Percentiles rank a stretch among this genome's conserved stretches.
Conservation (phyloP, 1,140 invertebrate genomes). For the Zaprionus ornatus region DNA sequence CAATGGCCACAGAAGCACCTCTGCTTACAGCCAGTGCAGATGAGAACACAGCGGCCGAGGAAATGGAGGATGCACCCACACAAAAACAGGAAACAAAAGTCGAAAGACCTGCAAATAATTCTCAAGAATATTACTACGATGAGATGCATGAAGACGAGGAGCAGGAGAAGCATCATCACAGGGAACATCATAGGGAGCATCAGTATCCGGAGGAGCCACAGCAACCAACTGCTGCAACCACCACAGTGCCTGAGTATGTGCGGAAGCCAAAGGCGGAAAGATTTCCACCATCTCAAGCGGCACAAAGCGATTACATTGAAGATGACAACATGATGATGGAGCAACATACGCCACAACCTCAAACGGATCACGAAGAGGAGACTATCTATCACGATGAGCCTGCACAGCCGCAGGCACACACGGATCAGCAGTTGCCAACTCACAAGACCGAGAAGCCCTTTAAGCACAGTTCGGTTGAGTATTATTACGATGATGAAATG, state of each 20-base stretch:
- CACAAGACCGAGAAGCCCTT: conserved; percentile 38
- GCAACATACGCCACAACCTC: conserved; percentile 26
- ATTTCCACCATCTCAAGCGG: conserved; percentile 34
- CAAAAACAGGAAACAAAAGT: conserved; percentile 44
- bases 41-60: conserved; percentile 50
- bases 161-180: background rate
- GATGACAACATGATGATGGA: conserved; percentile 37
- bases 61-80: conserved; percentile 54
- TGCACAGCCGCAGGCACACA: conserved; percentile 49
- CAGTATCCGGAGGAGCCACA: conserved; percentile 7
- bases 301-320: conserved; percentile 52
- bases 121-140: conserved; percentile 59
- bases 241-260: conserved; percentile 71
- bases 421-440: conserved; percentile 57
- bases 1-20: conserved; percentile 25
- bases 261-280: conserved; percentile 70
- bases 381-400: conserved; percentile 50
- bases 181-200: background rate
- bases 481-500: conserved; percentile 59
- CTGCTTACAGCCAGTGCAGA: conserved; percentile 21
- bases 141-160: conserved; percentile 45
- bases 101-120: conserved; percentile 18
- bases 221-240: conserved; percentile 22
- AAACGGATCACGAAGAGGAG: conserved; percentile 29
- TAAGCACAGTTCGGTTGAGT: conserved; percentile 50